Evolutionary conservation across 2,113 vertebrate species (phyloP).

Genomic region (Pollachius pollachius): DNA sequence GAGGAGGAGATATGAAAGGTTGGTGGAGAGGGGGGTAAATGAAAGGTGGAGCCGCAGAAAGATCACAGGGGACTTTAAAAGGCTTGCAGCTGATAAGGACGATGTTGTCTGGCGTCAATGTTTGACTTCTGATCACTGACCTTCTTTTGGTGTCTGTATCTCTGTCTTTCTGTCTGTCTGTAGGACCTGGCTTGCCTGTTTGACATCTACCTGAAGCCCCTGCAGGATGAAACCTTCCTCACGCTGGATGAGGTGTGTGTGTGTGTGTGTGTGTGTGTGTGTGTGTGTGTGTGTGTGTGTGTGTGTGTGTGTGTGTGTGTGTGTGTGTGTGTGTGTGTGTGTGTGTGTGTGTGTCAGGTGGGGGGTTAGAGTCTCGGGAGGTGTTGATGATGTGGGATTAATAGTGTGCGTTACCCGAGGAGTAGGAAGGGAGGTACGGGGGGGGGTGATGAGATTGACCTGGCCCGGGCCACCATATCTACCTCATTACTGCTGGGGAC

Average conservation of each 20-base stretch:
- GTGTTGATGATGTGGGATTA: not conserved
- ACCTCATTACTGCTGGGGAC: slow-evolving; percentile 44
- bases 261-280: not conserved
- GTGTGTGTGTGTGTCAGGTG: not conserved
- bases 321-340: slow-evolving; percentile 61
- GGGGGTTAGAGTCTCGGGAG: not conserved
- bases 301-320: not conserved
- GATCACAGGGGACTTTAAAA: slow-evolving; percentile 27
- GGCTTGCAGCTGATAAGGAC: slow-evolving; percentile 1
- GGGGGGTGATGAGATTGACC: too few relatives aligned
- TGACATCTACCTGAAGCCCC: slow-evolving; percentile 91
- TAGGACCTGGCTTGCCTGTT: slow-evolving; percentile 93
- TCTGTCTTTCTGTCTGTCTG: slow-evolving; percentile 8
- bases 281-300: slow-evolving; percentile 51
- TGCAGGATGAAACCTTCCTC: slow-evolving; percentile 93
- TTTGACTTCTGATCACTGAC: slow-evolving; percentile 27
- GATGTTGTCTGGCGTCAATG: not conserved
- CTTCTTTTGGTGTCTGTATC: not conserved
- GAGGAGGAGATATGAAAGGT: not conserved
- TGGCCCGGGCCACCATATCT: slow-evolving; percentile 17
- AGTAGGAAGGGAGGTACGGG: not conserved
- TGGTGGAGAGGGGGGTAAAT: not conserved
- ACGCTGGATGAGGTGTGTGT: slow-evolving; percentile 89
- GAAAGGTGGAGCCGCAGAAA: not conserved
- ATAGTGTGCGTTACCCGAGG: slow-evolving; percentile 39